Evolutionary conservation across 2,113 vertebrate genomes (phyloP), one percentile per base, ranked within the genome.

Genomic region (Thamnophis sirtalis): DNA sequence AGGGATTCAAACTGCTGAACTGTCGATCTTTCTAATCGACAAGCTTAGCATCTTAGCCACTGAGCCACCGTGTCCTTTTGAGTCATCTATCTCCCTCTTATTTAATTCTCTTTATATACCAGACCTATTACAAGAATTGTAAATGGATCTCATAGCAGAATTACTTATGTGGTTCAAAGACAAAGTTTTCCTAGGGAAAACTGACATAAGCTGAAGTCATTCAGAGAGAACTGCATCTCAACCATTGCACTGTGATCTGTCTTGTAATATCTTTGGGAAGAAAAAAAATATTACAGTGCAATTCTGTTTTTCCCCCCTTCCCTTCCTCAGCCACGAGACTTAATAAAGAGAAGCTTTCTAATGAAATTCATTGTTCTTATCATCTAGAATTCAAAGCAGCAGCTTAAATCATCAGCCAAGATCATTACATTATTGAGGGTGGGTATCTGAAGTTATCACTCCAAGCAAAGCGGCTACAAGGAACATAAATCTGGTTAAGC

Each of bases 401-500:
- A 96, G 92, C 95, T 90, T 97, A 98, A 97, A 97, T 97, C 97
- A 97, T 96, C 95, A 96, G 96, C 93, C 94, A 96, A 96, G 97
- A 97, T 97, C 97, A 96, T 94, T 96, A 97, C 98, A 97, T 97
- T 95, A 98, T 97, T 96, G 95, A 95, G 86, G 94, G 94, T 94
- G 94, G 95, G 91, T 96, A 95, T 95, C 96, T 97, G 92, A 96
- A 97, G 96, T 97, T 97, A 96, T 95, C 97, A 96, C 95, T 96
- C 96, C 95, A 96, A 96, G 96, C 96, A 96, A 97, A 93, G 96
- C 94, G 54, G 92, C 93, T 95, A 93, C 89, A 94, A 93, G 95
- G 96, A 95, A 96, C 97, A 97, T 97, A 97, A 97, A 97, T 97
- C 96, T 96, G 94, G 96, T 97, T 97, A 97, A 94, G 95, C 95